Base-by-base conservation (phyloP, 2,888 invertebrate genomes). In the Polylopha cassiicola region DNA sequence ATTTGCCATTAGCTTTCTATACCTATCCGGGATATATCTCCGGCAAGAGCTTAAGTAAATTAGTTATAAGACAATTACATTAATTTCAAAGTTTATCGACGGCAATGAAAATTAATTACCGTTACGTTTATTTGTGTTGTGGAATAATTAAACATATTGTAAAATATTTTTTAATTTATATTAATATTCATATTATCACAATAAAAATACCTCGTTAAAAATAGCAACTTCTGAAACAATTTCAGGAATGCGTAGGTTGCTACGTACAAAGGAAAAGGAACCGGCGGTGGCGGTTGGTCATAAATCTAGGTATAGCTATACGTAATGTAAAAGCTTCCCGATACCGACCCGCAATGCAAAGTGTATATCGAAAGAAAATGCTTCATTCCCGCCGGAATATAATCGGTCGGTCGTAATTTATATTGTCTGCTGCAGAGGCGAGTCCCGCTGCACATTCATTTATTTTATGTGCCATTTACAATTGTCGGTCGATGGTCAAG, bases 391-490 rank as follows among this genome's bases (percentile, higher is more conserved):
- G 75, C 69, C 71, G 80, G 86, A 86, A 86, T 86, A 86, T 86
- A 86, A 86, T 86, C 86, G 86, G 78, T 81, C 84, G 82, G 72
- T 80, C 80, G 86, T 86, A 86, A 86, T 86, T 86, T 86, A 86
- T 86, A 86, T 86, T 86, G 86, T 86, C 86, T 86, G 85, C 76
- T 86, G 86, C 86, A 86, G 86, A 85, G 85, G 80, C 84, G 78
- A 79, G 82, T 81, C 81, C 80, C 84, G 77, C 77, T 84, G 86
- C 86, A 86, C 86, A 86, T 86, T 86, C 86, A 86, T 86, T 86
- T 86, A 86, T 86, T 86, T 86, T 86, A 86, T 86, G 86, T 86
- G 86, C 86, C 86, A 86, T 86, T 86, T 86, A 86, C 86, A 86
- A 86, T 86, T 85, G 86, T 86, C 86, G 86, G 85, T 86, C 86